A percentile compares a stretch with the other conserved stretches of the same genome.
Evolutionary conservation across 2,797 vertebrate species (phyloP).

Genomic region (Poecilia velifera): DNA sequence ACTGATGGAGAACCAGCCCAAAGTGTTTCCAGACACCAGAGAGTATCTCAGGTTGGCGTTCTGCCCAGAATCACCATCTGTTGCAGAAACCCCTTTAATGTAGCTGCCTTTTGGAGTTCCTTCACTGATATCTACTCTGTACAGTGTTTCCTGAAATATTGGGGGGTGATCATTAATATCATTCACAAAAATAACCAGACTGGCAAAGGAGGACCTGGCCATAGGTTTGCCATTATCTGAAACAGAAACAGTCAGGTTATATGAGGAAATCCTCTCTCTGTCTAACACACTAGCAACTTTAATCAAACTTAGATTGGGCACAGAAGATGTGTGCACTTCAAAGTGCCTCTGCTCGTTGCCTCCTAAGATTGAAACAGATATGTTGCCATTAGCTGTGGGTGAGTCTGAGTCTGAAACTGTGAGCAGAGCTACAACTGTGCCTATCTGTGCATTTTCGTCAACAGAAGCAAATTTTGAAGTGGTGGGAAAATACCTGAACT

Average conservation of each 20-base stretch:
- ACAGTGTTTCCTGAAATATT: slow-evolving; percentile 89
- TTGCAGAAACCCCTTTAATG: slow-evolving; percentile 93
- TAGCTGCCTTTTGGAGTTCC: slow-evolving; percentile 94
- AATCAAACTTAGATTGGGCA: slow-evolving; percentile 95
- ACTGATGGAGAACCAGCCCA: slow-evolving; percentile 96
- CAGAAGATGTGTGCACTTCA: slow-evolving; percentile 94
- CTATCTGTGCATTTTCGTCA: slow-evolving; percentile 94
- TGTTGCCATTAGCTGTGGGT: slow-evolving; percentile 92
- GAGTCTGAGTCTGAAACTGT: slow-evolving; percentile 97
- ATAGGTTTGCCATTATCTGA: slow-evolving; percentile 86
- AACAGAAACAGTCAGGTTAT: slow-evolving; percentile 95
- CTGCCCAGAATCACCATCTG: slow-evolving; percentile 95
- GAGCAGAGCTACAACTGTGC: slow-evolving; percentile 94
- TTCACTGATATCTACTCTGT: slow-evolving; percentile 93
- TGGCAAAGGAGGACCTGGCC: slow-evolving; percentile 92
- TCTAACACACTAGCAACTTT: slow-evolving; percentile 96
- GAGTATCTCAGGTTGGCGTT: slow-evolving; percentile 97
- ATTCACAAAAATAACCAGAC: slow-evolving; percentile 96
- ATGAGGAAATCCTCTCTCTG: slow-evolving; percentile 94
- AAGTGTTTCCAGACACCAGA: slow-evolving; percentile 93
- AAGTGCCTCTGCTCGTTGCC: slow-evolving; percentile 98
- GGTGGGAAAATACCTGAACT: slow-evolving; percentile 96
- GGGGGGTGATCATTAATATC: slow-evolving; percentile 98
- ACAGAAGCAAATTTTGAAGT: slow-evolving; percentile 95
- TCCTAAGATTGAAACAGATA: slow-evolving; percentile 94